Evolutionary conservation across 2,113 vertebrate species (phyloP), one percentile per base, ranked within the genome.

Genomic region (Chionis minor): DNA sequence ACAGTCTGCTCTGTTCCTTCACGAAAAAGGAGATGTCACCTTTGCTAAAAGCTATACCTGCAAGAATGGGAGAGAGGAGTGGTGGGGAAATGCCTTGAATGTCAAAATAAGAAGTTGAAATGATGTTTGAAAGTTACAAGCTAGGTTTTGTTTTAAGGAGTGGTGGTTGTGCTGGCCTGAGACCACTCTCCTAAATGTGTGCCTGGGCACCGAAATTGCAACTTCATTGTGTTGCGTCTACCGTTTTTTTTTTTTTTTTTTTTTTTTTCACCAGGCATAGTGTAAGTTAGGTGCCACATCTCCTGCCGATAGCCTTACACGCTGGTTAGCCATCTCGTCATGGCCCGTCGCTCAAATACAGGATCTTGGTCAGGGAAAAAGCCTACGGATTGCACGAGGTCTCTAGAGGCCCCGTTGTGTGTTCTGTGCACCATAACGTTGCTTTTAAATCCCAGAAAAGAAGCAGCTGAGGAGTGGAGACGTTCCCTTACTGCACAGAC

Each of bases 401-500:
- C 22, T 17, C 11, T 17, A 5, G 8, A 51, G n/a, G 28, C 16
- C 3, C 40, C 8, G 22, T 11, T 21, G 16, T 12, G 1, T 28
- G 42, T 47, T 55, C 32, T 28, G 1, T 51, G 18, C 35, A 49
- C 61, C 42, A 11, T 5, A 1, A 5, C 9, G 2, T 59, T 66
- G 85, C 35, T 79, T 93, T 55, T 86, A 17, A 40, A 90, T 59
- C 88, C 23, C 96, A 99, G 99, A 99, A 83, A 99, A 98, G 97
- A 99, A 97, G 95, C 98, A 98, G 82, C 92, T 99, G 86, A 98
- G 96, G 44, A 94, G 97, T 62, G 96, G 95, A 69, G 99, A 99
- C 14, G 75, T 98, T 42, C 99, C 99, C 1, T 94, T 99, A 22
- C 98, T 99, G 97, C 99, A 99, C 83, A 98, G 99, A 26, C 97